phyloP scores from a whole-genome alignment of 2,113 vertebrate species.

The Helogale parvula region DNA sequence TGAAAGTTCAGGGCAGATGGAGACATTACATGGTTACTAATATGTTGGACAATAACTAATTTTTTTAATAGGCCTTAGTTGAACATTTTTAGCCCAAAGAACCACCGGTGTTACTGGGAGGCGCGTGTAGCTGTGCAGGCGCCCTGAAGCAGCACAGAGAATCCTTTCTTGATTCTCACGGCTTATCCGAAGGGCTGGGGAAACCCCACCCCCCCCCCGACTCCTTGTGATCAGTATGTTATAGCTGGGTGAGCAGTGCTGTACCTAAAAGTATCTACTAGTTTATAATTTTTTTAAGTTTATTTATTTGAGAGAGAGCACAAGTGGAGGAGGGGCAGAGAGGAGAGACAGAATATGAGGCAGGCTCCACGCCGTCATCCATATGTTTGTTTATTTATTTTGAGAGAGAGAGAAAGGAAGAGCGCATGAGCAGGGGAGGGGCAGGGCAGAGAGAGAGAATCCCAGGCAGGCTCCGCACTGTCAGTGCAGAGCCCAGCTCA shows the following conservation, averaged over 20 bases:
- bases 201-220: background rate
- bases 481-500: no score
- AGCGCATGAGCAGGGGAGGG: no score
- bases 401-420: no score
- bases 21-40: background rate
- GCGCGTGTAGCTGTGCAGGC: background rate
- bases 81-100: background rate
- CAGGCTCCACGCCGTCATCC: no score
- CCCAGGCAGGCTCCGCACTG: no score
- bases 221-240: background rate
- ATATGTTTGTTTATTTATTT: no score
- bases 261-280: background rate
- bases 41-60: background rate
- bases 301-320: no score
- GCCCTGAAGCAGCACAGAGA: background rate
- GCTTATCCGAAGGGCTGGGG: background rate
- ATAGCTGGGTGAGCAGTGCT: background rate
- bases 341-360: no score
- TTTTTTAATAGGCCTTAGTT: slow-evolving; percentile 40
- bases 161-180: background rate
- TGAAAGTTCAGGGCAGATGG: background rate
- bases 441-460: no score
- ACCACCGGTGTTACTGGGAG: background rate
- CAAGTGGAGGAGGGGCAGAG: no score
- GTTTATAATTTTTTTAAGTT: background rate